Evolutionary conservation across 2,797 vertebrate species (phyloP), one percentile per base, ranked within the genome.

Genomic region (Geotrypetes seraphini): DNA sequence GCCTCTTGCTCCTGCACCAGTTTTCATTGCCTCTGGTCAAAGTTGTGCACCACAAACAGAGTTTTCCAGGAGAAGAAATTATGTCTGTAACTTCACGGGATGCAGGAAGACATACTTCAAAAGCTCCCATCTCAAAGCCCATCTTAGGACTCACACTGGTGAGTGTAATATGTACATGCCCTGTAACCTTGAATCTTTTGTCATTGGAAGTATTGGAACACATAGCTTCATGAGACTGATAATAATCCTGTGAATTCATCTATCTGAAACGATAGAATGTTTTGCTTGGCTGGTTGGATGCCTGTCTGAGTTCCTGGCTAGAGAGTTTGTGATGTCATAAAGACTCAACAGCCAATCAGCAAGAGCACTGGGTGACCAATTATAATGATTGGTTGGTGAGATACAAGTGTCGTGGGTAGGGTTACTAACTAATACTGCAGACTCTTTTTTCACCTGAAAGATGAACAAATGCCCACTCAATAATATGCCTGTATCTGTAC

Each of bases 31-130:
- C 2, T 76, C 91, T 1, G 84, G 88, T 28, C 87, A 88, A 53
- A 80, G 65, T 52, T 61, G 76, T 1, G 1, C 63, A 11, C 66
- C 86, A 10, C 87, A 90, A 63, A 50, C 83, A 13, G 92, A 98
- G 67, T 92, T 96, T 45, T 93, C 86, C 12, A 83, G 95, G 36
- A 71, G 93, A 19, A 81, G 95, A 3, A 97, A 94, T 62, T 97
- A 97, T 0, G 63, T 96, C 18, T 98, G 95, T 43, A 87, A 60
- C 66, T 96, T 93, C 36, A 78, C 87, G 0, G 91, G 91, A 30
- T 98, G 95, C 72, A 88, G 87, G 64, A 98, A 98, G 70, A 98
- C 95, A 1, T 98, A 98, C 62, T 98, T 98, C 71, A 98, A 98
- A 74, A 98, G 95, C 27, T 98, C 95, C 1, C 95, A 98, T 57